phyloP scores from a whole-genome alignment of 2,113 vertebrate species.

The Hippoglossus stenolepis region DNA sequence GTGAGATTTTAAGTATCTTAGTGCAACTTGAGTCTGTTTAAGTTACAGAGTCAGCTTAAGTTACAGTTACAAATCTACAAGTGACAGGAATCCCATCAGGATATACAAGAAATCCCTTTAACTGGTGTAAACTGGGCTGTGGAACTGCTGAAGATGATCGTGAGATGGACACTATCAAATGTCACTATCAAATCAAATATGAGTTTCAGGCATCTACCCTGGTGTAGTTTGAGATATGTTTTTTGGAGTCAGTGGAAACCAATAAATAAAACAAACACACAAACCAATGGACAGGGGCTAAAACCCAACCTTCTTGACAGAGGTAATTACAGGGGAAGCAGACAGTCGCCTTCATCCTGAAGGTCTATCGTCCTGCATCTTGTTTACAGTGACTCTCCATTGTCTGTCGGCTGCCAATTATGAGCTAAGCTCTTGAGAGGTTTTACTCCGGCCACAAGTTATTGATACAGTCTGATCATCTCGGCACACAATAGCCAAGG shows the following conservation, averaged over 20 bases:
- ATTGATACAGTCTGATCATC: slow-evolving; percentile 78
- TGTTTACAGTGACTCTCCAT: slow-evolving; percentile 50
- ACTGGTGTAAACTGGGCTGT: neutral
- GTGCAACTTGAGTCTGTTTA: neutral
- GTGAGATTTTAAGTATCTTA: neutral
- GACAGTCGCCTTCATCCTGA: slow-evolving; percentile 19
- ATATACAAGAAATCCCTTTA: too few relatives aligned
- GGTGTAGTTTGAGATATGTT: too few relatives aligned
- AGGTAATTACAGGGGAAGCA: neutral
- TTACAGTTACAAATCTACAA: neutral
- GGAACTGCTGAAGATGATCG: too few relatives aligned
- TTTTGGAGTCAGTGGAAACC: too few relatives aligned
- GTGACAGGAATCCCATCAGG: neutral
- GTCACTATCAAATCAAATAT: too few relatives aligned
- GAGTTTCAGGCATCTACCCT: too few relatives aligned
- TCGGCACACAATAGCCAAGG: slow-evolving; percentile 31
- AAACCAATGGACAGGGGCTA: too few relatives aligned
- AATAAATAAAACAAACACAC: too few relatives aligned
- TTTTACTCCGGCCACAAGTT: slow-evolving; percentile 66
- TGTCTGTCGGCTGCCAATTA: slow-evolving; percentile 72
- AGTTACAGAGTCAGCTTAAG: neutral
- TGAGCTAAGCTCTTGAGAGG: slow-evolving; percentile 83
- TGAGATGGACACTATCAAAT: too few relatives aligned
- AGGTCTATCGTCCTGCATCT: slow-evolving; percentile 16
- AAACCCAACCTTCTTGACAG: neutral